Percentiles rank a stretch among this genome's conserved stretches.
Conservation (phyloP, 2,797 vertebrate species). For the Phataginus tetradactyla region DNA sequence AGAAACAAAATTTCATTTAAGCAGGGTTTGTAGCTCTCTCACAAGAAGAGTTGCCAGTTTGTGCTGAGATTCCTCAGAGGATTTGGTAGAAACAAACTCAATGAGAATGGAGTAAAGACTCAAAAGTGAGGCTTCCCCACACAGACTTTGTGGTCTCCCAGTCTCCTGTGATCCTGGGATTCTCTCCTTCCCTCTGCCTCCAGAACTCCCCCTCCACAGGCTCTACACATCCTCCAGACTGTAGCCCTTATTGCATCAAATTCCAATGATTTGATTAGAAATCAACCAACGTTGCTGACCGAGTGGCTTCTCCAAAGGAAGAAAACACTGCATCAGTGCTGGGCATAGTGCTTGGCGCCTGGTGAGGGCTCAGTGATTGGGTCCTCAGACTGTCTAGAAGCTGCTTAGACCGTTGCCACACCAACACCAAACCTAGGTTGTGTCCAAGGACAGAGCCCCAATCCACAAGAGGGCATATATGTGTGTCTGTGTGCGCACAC, state of each 20-base stretch:
- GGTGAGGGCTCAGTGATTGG: neutral
- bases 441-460: neutral
- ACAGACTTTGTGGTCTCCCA: neutral
- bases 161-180: neutral
- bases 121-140: neutral
- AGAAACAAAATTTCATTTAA: neutral
- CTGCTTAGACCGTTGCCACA: neutral
- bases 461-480: rapidly evolving
- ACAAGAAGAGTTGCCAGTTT: neutral
- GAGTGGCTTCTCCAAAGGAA: neutral
- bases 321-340: neutral
- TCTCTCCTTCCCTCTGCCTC: rapidly evolving
- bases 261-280: neutral
- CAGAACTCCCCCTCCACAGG: neutral
- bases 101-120: neutral
- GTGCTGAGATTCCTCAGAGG: neutral
- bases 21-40: neutral
- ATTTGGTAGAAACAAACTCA: neutral
- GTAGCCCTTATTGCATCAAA: neutral
- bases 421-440: neutral
- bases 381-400: neutral
- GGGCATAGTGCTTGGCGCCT: too few relatives aligned
- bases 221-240: neutral
- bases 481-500: too few relatives aligned
- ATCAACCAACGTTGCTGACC: neutral